Evolutionary conservation across 2,797 vertebrate species (phyloP).

Genomic region (Halcyon leucocephala): DNA sequence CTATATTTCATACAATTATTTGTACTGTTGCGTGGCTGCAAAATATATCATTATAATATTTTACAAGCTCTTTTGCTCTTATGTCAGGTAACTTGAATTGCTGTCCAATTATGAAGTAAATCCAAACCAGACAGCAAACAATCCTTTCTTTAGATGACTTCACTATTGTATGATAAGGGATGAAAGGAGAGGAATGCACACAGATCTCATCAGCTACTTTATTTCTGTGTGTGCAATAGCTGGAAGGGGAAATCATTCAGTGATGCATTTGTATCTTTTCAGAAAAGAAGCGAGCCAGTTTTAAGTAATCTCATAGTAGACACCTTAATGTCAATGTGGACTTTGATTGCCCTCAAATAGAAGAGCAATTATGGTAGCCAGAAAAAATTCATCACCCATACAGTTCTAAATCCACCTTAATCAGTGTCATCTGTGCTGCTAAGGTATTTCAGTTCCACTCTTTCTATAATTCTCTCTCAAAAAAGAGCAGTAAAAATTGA

Average conservation of each 20-base stretch:
- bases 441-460: background rate
- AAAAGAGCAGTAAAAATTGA: background rate
- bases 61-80: background rate
- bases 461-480: background rate
- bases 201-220: background rate
- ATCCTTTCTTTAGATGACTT: background rate
- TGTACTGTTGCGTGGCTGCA: background rate
- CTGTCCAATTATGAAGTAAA: background rate
- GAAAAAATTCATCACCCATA: background rate
- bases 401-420: background rate
- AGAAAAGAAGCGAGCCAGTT: background rate
- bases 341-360: background rate
- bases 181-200: background rate
- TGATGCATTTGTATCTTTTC: background rate
- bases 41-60: background rate
- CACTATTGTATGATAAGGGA: background rate
- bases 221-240: background rate
- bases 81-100: background rate
- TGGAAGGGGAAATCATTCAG: background rate
- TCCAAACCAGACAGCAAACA: background rate
- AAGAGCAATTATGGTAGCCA: background rate
- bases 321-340: background rate
- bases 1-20: background rate
- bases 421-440: background rate
- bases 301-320: background rate